A percentile compares a stretch with the other conserved stretches of the same genome.
Evolutionary conservation across 2,113 vertebrate species (phyloP).

Genomic region (Anoura caudifer): DNA sequence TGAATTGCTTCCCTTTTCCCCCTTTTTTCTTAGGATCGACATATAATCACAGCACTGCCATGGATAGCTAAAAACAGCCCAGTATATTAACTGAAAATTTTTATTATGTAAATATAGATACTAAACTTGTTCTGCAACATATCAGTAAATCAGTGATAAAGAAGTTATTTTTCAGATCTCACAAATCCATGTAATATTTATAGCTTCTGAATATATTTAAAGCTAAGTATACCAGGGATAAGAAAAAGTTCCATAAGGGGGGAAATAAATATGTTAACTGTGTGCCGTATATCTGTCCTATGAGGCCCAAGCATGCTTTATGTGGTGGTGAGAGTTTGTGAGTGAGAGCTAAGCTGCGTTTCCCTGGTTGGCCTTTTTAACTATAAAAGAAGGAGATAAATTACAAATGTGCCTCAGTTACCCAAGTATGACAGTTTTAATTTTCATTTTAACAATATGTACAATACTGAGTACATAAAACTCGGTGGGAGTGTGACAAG

Average conservation of each 20-base stretch:
- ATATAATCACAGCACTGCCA: background rate
- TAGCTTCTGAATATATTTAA: slow-evolving; percentile 69
- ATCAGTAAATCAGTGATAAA: slow-evolving; percentile 57
- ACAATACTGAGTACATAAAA: slow-evolving; percentile 32
- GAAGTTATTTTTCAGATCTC: slow-evolving; percentile 66
- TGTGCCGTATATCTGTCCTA: slow-evolving; percentile 57
- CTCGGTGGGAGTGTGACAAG: slow-evolving; percentile 15
- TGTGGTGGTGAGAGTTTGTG: slow-evolving; percentile 32
- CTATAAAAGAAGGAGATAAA: slow-evolving; percentile 64
- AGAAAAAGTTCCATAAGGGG: slow-evolving; percentile 62
- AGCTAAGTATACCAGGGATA: slow-evolving; percentile 48
- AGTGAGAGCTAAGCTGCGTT: slow-evolving; percentile 23
- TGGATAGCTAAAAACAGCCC: slow-evolving; percentile 18
- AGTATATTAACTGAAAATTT: slow-evolving; percentile 32
- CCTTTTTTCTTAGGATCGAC: background rate
- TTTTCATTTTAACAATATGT: slow-evolving; percentile 67
- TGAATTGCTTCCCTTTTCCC: background rate
- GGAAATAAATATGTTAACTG: slow-evolving; percentile 73
- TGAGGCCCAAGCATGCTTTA: slow-evolving; percentile 29
- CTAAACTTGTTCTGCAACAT: slow-evolving; percentile 49
- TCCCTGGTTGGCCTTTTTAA: slow-evolving; percentile 58
- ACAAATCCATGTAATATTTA: slow-evolving; percentile 72
- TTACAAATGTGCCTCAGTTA: slow-evolving; percentile 60
- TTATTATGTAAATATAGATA: slow-evolving; percentile 57
- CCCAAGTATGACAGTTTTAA: slow-evolving; percentile 64